A percentile compares a stretch with the other conserved stretches of the same genome.
Conservation (phyloP, 2,888 invertebrate species). For the Stenodema calcarata region DNA sequence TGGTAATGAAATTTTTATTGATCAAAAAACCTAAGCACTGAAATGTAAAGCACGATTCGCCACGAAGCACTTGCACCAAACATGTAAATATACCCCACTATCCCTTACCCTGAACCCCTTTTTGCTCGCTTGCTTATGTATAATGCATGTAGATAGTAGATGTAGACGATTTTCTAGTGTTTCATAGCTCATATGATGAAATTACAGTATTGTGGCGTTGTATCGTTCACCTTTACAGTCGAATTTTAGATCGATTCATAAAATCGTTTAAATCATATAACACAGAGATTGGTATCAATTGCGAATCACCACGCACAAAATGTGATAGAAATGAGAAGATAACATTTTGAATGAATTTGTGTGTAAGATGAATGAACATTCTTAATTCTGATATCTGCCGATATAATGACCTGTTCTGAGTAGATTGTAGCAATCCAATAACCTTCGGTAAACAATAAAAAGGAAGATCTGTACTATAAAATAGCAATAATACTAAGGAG, state of each 20-base stretch:
- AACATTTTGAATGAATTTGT: background rate
- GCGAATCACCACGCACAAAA: background rate
- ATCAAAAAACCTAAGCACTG: background rate
- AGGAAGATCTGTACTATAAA: conserved; percentile 8
- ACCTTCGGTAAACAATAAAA: background rate
- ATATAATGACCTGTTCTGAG: background rate
- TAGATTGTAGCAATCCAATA: background rate
- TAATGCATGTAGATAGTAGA: conserved; percentile 3
- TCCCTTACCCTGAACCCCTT: background rate
- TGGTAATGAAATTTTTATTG: background rate
- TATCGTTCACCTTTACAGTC: background rate
- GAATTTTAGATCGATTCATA: background rate
- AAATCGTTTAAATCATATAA: background rate
- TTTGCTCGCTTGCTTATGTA: conserved; percentile 20
- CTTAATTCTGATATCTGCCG: conserved; percentile 43
- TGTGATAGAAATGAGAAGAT: background rate
- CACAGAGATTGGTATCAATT: background rate
- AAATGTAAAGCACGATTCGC: conserved; percentile 18
- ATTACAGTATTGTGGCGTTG: background rate
- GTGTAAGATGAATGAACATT: conserved; percentile 8
- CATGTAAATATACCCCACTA: background rate
- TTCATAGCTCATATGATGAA: background rate
- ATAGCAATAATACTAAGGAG: conserved; percentile 22
- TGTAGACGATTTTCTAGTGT: background rate
- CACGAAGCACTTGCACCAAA: conserved; percentile 37